Base-by-base conservation (phyloP, 1,140 invertebrate genomes). In the Tyrophagus putrescentiae region DNA sequence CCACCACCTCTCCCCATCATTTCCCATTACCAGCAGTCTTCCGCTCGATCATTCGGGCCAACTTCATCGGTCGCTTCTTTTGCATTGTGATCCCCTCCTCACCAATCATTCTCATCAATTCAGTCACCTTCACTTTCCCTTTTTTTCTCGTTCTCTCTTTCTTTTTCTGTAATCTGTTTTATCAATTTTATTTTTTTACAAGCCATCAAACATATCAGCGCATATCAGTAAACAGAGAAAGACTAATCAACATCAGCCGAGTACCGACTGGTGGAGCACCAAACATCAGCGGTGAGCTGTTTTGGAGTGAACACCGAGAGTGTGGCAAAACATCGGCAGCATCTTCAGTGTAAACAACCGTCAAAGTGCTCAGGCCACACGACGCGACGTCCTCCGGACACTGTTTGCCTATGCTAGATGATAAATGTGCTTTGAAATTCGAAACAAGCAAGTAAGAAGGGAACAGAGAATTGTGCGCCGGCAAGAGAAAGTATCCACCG, bases 121-220 rank as follows among this genome's bases (percentile, higher is more conserved):
- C 27, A 45, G n/a, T 56, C 53, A 45, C 27, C 54, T 42, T 56
- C 53, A 44, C 34, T 61, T 61, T 21, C 33, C 50, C 56, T 39
- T 25, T 61, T 32, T 61, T 60, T 62, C 31, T 13, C 16, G 31
- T 31, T 31, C 31, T 61, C 60, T n/a, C 29, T 29, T 33, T 61
- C 59, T 32, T 16, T 34, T 11, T 33, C 13, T 33, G 0, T 3
- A 16, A 3, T 18, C 36, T 27, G 27, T 21, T 62, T n/a, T 16
- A n/a, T 16, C 53, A 21, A 33, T 27, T 18, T 57, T 45, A 45
- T 48, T 16, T 31, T 31, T 27, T 16, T 11, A 11, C 16, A 42
- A 57, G 16, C 16, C 18, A 50, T 11, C 11, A 45, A 6, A n/a
- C 4, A 45, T 21, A 57, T 16, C 13, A 27, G 53, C 4, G 3